Conservation (phyloP, 2,113 vertebrate genomes). For the Sinocyclocheilus rhinocerous region DNA sequence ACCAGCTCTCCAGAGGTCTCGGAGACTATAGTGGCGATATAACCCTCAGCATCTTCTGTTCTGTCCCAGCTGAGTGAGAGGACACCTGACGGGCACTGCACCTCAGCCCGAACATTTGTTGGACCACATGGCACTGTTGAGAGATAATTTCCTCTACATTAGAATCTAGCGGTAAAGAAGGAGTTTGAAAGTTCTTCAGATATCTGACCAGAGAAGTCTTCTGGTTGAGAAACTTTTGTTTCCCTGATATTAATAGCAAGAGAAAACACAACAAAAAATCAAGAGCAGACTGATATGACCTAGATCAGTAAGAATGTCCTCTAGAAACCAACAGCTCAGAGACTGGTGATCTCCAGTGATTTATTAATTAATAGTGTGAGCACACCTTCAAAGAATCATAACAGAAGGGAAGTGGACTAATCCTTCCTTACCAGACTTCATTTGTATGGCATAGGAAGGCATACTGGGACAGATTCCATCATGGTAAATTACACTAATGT, state of each 20-base stretch:
- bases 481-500: constrained; percentile 62
- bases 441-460: constrained; percentile 61
- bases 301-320: not conserved
- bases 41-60: constrained; percentile 52
- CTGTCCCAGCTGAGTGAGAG: constrained; percentile 65
- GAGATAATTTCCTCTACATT: not conserved
- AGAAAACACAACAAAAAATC: too few relatives aligned
- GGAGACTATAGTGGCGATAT: constrained; percentile 57
- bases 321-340: not conserved
- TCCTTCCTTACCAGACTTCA: constrained; percentile 71
- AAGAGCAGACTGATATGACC: too few relatives aligned
- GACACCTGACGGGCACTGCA: constrained; percentile 65
- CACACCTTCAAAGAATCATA: not conserved
- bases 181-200: too few relatives aligned
- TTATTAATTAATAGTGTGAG: not conserved
- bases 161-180: not conserved
- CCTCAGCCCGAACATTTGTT: constrained; percentile 13
- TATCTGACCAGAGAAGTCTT: too few relatives aligned
- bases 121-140: constrained; percentile 76
- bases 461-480: constrained; percentile 67
- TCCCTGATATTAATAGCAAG: too few relatives aligned
- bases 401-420: not conserved
- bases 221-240: not conserved
- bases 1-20: not conserved
- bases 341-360: not conserved